Percentiles rank a stretch among this genome's conserved stretches.
phyloP scores from a whole-genome alignment of 2,113 vertebrate genomes.

The cattle (Bos taurus) region ARS-UCD2.0 NC_037330.1:101511501-101512000 shows the following conservation, averaged over 20 bases:
- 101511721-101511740: background rate
- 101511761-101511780: background rate
- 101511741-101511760: background rate
- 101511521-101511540: background rate
- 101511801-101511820: background rate
- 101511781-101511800: background rate
- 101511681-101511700: background rate
- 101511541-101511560: background rate
- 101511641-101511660: background rate
- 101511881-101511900: background rate
- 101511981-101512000: no score
- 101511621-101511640: background rate
- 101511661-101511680: background rate
- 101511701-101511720: background rate
- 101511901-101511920: background rate
- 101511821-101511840: background rate
- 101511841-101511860: background rate
- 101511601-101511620: background rate
- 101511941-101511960: no score
- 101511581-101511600: background rate
- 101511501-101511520: background rate
- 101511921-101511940: no score
- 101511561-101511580: background rate
- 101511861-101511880: background rate
- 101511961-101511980: no score